A percentile compares a stretch with the other conserved stretches of the same genome.
Conservation (phyloP, 1,140 invertebrate genomes). For the Tribolium castaneum region DNA sequence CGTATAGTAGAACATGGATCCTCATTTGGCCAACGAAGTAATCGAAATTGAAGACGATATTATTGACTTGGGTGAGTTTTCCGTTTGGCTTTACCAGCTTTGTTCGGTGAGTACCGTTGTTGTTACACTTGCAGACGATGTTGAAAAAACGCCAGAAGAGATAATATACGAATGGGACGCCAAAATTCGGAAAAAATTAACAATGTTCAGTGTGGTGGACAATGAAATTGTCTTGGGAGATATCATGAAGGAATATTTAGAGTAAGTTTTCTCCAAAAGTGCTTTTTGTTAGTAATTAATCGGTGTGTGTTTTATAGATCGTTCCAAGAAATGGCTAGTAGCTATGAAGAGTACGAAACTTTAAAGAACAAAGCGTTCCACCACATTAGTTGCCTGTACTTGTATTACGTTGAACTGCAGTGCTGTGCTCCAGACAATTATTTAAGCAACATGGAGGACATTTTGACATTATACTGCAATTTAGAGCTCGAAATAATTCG, state of each 20-base stretch:
- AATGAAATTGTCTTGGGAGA: constrained; percentile 16
- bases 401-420: constrained; percentile 39
- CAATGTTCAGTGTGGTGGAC: constrained; percentile 33
- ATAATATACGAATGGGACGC: constrained; percentile 35
- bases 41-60: constrained; percentile 33
- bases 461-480: constrained; percentile 40
- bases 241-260: constrained; percentile 43
- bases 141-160: constrained; percentile 39
- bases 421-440: constrained; percentile 42
- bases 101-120: background rate
- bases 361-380: constrained; percentile 10
- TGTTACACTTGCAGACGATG: background rate
- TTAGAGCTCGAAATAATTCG: constrained; percentile 28
- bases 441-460: constrained; percentile 47
- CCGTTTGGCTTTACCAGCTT: background rate
- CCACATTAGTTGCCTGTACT: constrained; percentile 37
- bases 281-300: background rate
- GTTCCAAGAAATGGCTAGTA: constrained; percentile 27
- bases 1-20: background rate
- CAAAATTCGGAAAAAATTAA: constrained; percentile 39
- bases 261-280: constrained; percentile 25
- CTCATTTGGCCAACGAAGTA: background rate
- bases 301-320: constrained; percentile 22
- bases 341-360: constrained; percentile 21
- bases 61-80: constrained; percentile 24